Conservation (phyloP, 2,888 invertebrate genomes). For the Brachypalpus laphriformis region DNA sequence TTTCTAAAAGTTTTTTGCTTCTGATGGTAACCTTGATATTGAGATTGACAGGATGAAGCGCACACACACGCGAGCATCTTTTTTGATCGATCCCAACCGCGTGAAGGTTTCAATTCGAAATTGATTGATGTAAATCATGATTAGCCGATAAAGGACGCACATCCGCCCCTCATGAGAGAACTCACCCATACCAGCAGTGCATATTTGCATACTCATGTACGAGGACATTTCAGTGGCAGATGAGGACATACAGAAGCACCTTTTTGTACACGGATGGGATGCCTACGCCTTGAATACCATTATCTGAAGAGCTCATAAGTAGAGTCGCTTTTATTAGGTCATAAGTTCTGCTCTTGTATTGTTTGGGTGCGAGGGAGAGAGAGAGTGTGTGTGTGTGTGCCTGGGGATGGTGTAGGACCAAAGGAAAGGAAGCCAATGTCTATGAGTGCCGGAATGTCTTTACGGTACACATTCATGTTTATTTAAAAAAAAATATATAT, state of each 20-base stretch:
- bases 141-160: constrained; percentile 53
- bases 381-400: constrained; percentile 27
- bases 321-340: constrained; percentile 64
- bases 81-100: constrained; percentile 3
- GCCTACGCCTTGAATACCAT: constrained; percentile 61
- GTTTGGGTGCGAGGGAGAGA: constrained; percentile 64
- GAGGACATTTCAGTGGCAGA: constrained; percentile 11
- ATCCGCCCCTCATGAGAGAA: constrained; percentile 10
- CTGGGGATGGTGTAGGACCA: constrained; percentile 59
- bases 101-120: constrained; percentile 19
- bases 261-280: constrained; percentile 4
- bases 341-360: constrained; percentile 75
- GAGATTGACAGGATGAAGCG: neutral
- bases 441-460: constrained; percentile 54
- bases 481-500: constrained; percentile 35
- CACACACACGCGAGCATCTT: constrained; percentile 10
- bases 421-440: constrained; percentile 73
- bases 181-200: constrained; percentile 41
- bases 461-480: constrained; percentile 39
- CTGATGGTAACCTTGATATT: constrained; percentile 4
- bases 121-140: constrained; percentile 54
- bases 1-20: neutral
- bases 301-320: constrained; percentile 66
- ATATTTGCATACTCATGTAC: constrained; percentile 50
- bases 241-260: constrained; percentile 3